These are phyloP conservation scores for Caenorhabditis sulstoni DNA, from an alignment of 2,888 invertebrate species.

Conservation along the genomic window DNA sequence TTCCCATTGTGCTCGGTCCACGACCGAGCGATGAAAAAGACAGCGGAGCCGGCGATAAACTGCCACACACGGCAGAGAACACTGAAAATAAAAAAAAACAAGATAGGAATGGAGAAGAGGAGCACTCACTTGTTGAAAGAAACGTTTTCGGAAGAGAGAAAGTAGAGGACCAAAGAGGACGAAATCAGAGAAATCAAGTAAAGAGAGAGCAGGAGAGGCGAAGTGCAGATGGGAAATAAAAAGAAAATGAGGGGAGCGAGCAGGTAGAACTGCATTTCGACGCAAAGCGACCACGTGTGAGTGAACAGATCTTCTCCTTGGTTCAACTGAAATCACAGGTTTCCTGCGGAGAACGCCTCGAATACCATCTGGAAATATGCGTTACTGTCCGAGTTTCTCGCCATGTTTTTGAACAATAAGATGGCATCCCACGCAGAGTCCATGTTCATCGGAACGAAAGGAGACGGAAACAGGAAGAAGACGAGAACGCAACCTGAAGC, in stretches of 20 bases:
- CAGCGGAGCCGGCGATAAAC: too few relatives aligned
- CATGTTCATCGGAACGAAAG: slow-evolving; percentile 21
- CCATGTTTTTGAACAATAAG: slow-evolving; percentile 33
- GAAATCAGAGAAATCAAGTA: too few relatives aligned
- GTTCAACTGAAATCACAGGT: too few relatives aligned
- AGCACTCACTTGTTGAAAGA: too few relatives aligned
- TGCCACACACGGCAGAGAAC: too few relatives aligned
- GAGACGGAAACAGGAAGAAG: slow-evolving; percentile 15
- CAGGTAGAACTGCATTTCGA: slow-evolving; percentile 55
- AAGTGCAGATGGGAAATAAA: slow-evolving; percentile 1
- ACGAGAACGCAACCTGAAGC: neutral
- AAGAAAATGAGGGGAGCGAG: slow-evolving; percentile 37
- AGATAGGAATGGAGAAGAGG: too few relatives aligned
- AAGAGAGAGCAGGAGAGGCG: neutral
- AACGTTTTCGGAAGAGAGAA: too few relatives aligned
- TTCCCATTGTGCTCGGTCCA: too few relatives aligned
- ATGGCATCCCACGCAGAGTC: slow-evolving; percentile 42
- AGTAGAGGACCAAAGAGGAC: too few relatives aligned
- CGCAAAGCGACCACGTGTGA: slow-evolving; percentile 50
- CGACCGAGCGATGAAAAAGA: too few relatives aligned
- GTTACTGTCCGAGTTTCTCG: slow-evolving; percentile 18
- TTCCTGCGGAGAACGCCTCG: too few relatives aligned
- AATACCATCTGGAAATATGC: slow-evolving; percentile 43
- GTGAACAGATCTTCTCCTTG: slow-evolving; percentile 18
- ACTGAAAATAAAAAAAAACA: too few relatives aligned